A percentile compares a stretch with the other conserved stretches of the same genome.
phyloP scores from a whole-genome alignment of 92 coral and sea anemone genomes.

The Epizoanthus scotinus region DNA sequence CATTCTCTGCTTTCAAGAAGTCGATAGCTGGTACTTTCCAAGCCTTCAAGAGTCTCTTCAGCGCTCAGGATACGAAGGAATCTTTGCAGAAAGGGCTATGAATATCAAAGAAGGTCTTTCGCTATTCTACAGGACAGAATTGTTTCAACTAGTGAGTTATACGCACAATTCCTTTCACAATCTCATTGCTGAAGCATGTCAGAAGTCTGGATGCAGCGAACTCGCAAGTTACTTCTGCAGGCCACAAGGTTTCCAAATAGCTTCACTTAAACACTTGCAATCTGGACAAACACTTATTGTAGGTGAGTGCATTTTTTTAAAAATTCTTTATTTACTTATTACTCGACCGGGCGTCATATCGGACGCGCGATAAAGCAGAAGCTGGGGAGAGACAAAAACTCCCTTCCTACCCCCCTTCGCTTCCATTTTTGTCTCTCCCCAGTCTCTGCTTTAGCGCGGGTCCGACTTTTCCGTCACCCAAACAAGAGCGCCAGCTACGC shows the following conservation, averaged over 20 bases:
- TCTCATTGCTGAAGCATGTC: conserved; percentile 19
- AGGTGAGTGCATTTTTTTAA: not conserved
- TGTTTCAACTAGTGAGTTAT: conserved; percentile 46
- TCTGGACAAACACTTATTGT: not conserved
- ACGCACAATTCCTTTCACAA: conserved; percentile 29
- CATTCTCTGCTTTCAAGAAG: conserved; percentile 72
- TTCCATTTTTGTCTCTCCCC: too few relatives aligned
- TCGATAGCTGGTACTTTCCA: conserved; percentile 56
- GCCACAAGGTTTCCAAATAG: conserved; percentile 1
- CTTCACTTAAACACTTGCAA: conserved; percentile 4
- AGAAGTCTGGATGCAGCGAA: conserved; percentile 4
- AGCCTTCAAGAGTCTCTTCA: conserved; percentile 50
- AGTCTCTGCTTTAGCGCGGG: too few relatives aligned
- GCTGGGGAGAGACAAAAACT: too few relatives aligned
- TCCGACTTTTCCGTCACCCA: too few relatives aligned
- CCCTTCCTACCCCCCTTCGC: too few relatives aligned
- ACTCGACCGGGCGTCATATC: too few relatives aligned
- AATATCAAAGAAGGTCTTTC: conserved; percentile 58
- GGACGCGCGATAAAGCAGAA: too few relatives aligned
- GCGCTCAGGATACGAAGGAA: conserved; percentile 51
- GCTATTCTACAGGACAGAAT: conserved; percentile 52
- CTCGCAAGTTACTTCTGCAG: not conserved
- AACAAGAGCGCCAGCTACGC: too few relatives aligned
- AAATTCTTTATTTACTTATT: not conserved
- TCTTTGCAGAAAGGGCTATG: conserved; percentile 40